Base-by-base conservation (phyloP, 2,797 vertebrate genomes). In the Prionace glauca region DNA sequence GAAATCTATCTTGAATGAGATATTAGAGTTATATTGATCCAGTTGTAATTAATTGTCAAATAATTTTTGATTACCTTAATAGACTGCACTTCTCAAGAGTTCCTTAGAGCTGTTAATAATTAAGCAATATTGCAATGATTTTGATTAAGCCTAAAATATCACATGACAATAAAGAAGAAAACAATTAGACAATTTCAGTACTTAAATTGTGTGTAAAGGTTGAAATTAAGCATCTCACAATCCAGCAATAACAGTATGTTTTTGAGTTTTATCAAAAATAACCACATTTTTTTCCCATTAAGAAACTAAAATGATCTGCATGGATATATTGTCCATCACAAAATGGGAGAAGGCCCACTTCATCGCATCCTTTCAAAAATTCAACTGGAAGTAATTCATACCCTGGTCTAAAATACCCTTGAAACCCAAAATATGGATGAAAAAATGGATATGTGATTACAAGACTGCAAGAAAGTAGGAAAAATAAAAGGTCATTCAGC, bases 51-150 rank as follows among this genome's bases (percentile, higher is more conserved):
- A 32, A 56, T 77, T 74, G 56, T 74, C 12, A 16, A 60, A n/a
- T 95, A n/a, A 29, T 50, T 95, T 87, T 95, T 74, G 71, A 95
- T 60, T 14, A 94, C 74, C 29, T 95, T 95, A 94, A 50, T 94
- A 20, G 26, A 74, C 5, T 45, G 29, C 50, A 94, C 26, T n/a
- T 94, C 71, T 74, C 93, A 56, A 56, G 20, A 72, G 92, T 50
- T 74, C 71, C 67, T 32, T 32, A 3, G 3, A 71, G 65, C 93
- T 50, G 24, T 74, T 41, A 94, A 94, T 74, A 94, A 50, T 94
- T 77, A 95, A 95, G 67, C 36, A 94, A 77, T 41, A 16, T 60
- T 77, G 45, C 71, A 95, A 32, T 95, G 45, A 56, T 77, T 77
- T 18, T 26, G 77, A 74, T 56, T 77, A 45, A 56, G 71, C 69